Conservation (phyloP, 1,140 invertebrate genomes). For the Delia radicum region DNA sequence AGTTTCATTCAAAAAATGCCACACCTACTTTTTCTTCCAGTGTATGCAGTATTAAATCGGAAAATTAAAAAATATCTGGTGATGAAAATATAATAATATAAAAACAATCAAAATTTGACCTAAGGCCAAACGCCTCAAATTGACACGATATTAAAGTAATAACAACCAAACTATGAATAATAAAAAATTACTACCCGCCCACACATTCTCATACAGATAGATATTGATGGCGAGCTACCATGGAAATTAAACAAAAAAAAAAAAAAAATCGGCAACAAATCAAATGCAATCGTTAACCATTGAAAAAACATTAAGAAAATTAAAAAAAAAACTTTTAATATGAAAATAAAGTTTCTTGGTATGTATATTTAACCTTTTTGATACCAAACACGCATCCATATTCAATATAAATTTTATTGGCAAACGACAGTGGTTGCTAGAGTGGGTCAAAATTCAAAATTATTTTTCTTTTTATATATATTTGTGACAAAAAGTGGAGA, state of each 20-base stretch:
- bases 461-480: no score
- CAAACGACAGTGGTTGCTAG: no score
- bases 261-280: neutral
- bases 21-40: neutral
- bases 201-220: neutral
- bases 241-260: neutral
- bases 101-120: conserved; percentile 35
- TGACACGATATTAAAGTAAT: conserved; percentile 53
- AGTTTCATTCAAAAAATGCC: no score
- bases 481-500: no score
- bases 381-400: neutral
- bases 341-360: neutral
- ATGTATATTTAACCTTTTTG: neutral
- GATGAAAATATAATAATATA: neutral
- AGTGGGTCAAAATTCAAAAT: no score
- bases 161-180: conserved; percentile 29
- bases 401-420: no score
- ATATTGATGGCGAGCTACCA: neutral
- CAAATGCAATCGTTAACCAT: neutral
- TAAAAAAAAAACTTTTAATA: neutral
- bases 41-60: neutral
- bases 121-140: conserved; percentile 46
- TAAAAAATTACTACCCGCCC: neutral
- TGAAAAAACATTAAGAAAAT: neutral
- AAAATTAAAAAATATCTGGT: neutral